These are phyloP conservation scores for Acestrorhynchus altus DNA, from an alignment of 2,797 vertebrate species.

Conservation along the genomic window DNA sequence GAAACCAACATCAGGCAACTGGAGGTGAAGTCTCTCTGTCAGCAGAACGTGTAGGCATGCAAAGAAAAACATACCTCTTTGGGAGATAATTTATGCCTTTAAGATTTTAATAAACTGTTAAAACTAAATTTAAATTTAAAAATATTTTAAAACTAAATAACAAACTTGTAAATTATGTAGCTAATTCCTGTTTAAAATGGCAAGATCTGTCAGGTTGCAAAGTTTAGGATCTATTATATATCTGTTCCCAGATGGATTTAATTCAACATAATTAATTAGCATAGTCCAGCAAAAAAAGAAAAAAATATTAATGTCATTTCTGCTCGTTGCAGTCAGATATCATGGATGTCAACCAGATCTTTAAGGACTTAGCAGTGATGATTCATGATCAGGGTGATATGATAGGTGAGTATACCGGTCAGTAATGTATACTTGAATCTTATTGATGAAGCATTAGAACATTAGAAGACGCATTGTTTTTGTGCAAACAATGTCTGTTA, in stretches of 20 bases:
- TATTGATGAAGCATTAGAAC: background rate
- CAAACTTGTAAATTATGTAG: too few relatives aligned
- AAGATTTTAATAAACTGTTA: too few relatives aligned
- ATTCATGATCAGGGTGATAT: conserved; percentile 94
- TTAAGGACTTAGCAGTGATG: conserved; percentile 95
- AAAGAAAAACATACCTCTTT: background rate
- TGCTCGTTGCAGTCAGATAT: conserved; percentile 84
- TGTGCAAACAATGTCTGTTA: too few relatives aligned
- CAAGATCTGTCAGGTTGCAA: too few relatives aligned
- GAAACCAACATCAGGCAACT: conserved; percentile 90
- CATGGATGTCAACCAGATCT: conserved; percentile 95
- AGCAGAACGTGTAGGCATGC: background rate
- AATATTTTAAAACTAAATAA: too few relatives aligned
- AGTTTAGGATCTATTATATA: too few relatives aligned
- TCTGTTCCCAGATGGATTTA: too few relatives aligned
- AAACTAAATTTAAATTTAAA: too few relatives aligned
- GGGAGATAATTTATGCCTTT: too few relatives aligned
- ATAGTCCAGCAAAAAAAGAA: background rate
- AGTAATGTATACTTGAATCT: background rate
- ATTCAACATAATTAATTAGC: too few relatives aligned
- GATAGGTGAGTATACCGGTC: conserved; percentile 80
- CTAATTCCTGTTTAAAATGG: too few relatives aligned
- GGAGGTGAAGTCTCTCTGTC: conserved; percentile 76
- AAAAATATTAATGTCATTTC: background rate
- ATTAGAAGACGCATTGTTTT: too few relatives aligned